Base-by-base conservation (phyloP, 2,113 vertebrate genomes). In the Catagonus wagneri region DNA sequence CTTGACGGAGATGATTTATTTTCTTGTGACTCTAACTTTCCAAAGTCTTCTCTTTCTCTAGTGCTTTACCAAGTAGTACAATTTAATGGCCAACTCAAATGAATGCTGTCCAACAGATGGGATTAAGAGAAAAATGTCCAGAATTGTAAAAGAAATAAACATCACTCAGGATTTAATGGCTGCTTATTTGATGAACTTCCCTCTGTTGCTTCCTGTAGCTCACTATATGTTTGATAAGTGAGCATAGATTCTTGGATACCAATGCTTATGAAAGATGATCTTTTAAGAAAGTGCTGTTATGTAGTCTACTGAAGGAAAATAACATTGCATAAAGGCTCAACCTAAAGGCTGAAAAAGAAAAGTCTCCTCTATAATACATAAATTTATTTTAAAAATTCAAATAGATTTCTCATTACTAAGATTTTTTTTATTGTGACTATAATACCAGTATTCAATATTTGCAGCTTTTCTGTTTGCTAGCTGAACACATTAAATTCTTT, bases 401-500 rank as follows among this genome's bases (percentile, higher is more conserved):
- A 94, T n/a, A 61, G 60, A 65, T 34, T 90, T 93, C 27, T 71
- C 90, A 66, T 13, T 6, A 76, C 13, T 63, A 86, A 86, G 36
- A 72, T 44, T 39, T 29, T 58, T 95, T 54, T 88, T 68, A 72
- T 34, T 20, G 63, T 56, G 8, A 87, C 78, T 76, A 87, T 83
- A 81, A 76, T 66, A 54, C 69, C 32, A 80, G 22, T 71, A 80
- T 65, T 86, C 22, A 74, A 19, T 79, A 92, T 93, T 50, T 50
- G 19, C 3, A 95, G 54, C 32, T 90, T 68, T 89, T 97, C 34
- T 89, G 54, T 93, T 92, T 92, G 32, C 69, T 96, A 39, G n/a
- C 54, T 92, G 90, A 98, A 90, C 66, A 95, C 68, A 39, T 32
- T 97, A 96, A 93, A 74, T 96, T 96, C 92, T 98, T 52, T 54